Evolutionary conservation across 2,113 vertebrate species (phyloP), one percentile per base, ranked within the genome.

Genomic region (Euleptes europaea): DNA sequence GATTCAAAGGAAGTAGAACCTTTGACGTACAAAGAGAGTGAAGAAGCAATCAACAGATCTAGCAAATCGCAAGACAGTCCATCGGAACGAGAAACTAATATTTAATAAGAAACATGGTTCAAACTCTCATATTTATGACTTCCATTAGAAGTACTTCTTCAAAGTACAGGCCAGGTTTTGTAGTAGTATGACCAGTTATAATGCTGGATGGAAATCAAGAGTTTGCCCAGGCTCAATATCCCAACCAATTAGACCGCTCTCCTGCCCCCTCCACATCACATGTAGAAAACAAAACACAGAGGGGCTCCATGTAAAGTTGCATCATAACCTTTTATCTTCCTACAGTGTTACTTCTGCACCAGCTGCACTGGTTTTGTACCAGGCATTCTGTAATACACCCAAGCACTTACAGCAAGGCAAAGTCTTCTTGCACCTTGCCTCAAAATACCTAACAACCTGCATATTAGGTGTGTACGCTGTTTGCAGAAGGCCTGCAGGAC

Each of bases 11-110:
- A 97, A 82, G 89, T 95, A 0, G 97, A 97, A 84, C 92, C 92
- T 42, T 88, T 94, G 90, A 96, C 90, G 87, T 93, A 84, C 78
- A 88, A 93, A n/a, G 89, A 92, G 70, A 92, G 84, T 0, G 94
- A 96, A 21, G 96, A 96, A 71, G 74, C 94, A 87, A 42, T 78
- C 2, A 86, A 92, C 82, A 93, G 93, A 87, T 82, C 40, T 42
- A 76, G 94, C 19, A 95, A 94, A 84, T 78, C 91, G 76, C 80
- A 90, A 44, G 92, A 88, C 26, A 93, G 95, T 76, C 83, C 94
- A 2, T 96, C 97, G 92, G 98, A 99, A 94, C 96, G 96, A 87
- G 98, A 99, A 96, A 99, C 98, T 26, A 98, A 98, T 94, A 98
- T 99, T 93, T 99, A 98, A 91, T 44, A 83, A 78, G 47, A 90